Evolutionary conservation across 2,797 vertebrate species (phyloP).

Genomic region (Phaenicophaeus curvirostris): DNA sequence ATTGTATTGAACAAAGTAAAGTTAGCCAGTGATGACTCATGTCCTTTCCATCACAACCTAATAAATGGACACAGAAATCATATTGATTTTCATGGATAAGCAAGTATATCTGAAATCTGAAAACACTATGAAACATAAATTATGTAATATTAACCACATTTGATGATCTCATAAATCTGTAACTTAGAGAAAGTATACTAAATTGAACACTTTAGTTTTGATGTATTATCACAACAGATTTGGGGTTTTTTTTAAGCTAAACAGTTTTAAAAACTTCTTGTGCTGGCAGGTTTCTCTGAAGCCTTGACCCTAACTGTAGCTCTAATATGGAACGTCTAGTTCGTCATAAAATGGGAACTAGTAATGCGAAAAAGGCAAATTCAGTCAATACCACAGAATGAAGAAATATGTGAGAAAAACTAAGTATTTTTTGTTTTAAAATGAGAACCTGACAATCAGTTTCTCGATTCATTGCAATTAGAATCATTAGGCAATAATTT

Average conservation of each 20-base stretch:
- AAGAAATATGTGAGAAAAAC: not conserved
- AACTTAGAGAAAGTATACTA: not conserved
- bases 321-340: not conserved
- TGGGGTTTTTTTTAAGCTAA: not conserved
- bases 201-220: not conserved
- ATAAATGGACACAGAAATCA: constrained; percentile 23
- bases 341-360: not conserved
- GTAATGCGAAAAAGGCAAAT: not conserved
- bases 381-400: not conserved
- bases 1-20: constrained; percentile 16
- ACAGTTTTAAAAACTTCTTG: not conserved
- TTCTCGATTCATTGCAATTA: not conserved
- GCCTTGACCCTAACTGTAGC: not conserved
- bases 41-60: not conserved
- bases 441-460: not conserved
- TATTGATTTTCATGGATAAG: constrained; percentile 38
- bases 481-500: not conserved
- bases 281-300: not conserved
- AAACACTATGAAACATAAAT: constrained; percentile 27
- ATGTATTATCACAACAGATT: not conserved
- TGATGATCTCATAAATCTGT: constrained; percentile 1
- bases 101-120: constrained; percentile 14
- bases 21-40: constrained; percentile 7
- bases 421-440: not conserved
- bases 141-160: not conserved